Evolutionary conservation across 2,888 invertebrate genomes (phyloP).

Genomic region (Perizoma affinitatum): DNA sequence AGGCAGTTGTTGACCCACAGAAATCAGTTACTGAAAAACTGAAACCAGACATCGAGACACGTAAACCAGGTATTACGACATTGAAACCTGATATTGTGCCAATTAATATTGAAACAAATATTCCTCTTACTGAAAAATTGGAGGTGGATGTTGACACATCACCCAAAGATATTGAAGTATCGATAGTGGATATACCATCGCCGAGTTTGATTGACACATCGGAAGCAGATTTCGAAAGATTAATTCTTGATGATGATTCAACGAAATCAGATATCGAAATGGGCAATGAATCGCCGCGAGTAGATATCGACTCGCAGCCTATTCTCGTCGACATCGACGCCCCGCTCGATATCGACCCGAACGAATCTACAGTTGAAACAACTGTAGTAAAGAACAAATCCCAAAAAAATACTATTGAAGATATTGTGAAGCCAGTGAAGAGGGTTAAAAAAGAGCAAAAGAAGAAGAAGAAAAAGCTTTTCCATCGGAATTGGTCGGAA

Average conservation of each 20-base stretch:
- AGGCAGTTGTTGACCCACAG: slow-evolving; percentile 14
- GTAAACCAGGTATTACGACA: slow-evolving; percentile 3
- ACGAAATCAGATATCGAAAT: slow-evolving; percentile 32
- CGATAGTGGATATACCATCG: slow-evolving; percentile 28
- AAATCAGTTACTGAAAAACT: slow-evolving; percentile 2
- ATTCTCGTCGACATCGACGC: slow-evolving; percentile 28
- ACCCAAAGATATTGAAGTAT: slow-evolving; percentile 14
- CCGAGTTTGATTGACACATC: slow-evolving; percentile 21
- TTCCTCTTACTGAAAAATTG: neutral
- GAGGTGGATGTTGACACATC: slow-evolving; percentile 12
- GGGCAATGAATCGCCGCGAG: slow-evolving; percentile 21
- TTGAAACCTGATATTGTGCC: slow-evolving; percentile 2
- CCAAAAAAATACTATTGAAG: neutral
- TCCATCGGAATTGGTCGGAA: slow-evolving; percentile 17
- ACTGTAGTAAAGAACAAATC: neutral
- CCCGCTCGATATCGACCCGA: slow-evolving; percentile 20
- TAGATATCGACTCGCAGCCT: slow-evolving; percentile 26
- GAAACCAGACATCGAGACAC: slow-evolving; percentile 5
- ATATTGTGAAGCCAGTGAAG: slow-evolving; percentile 36
- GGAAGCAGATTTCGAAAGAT: slow-evolving; percentile 17
- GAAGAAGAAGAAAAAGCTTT: slow-evolving; percentile 63
- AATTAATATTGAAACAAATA: neutral
- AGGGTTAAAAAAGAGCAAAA: slow-evolving; percentile 69
- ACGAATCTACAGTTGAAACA: neutral
- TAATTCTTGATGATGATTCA: slow-evolving; percentile 19